Percentiles rank a stretch among this genome's conserved stretches.
phyloP scores from a whole-genome alignment of 1,140 invertebrate genomes.

The Dendroctonus valens region DNA sequence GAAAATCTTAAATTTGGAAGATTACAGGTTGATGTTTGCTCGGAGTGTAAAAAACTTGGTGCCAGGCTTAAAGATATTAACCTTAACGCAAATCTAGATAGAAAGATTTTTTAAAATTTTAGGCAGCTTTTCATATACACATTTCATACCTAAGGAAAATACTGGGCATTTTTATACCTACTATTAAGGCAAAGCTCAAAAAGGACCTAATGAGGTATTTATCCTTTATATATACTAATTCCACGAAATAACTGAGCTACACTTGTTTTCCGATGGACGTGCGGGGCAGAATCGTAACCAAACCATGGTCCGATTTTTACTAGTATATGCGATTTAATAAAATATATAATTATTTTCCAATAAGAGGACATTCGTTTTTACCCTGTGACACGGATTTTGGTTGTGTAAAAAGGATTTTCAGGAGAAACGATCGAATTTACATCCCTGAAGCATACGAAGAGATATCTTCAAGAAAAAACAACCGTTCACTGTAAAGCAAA shows the following conservation, averaged over 20 bases:
- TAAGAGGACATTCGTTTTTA: conserved; percentile 45
- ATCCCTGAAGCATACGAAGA: conserved; percentile 35
- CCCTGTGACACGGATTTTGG: conserved; percentile 45
- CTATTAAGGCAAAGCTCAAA: conserved; percentile 23
- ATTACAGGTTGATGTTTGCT: conserved; percentile 43
- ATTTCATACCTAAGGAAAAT: conserved; percentile 38
- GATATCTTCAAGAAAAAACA: conserved; percentile 28
- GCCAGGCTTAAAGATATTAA: not conserved
- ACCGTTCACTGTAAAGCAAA: conserved; percentile 32
- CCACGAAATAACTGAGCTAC: conserved; percentile 29
- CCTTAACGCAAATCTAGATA: conserved; percentile 1
- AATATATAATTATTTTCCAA: conserved; percentile 41
- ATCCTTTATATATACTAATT: no score
- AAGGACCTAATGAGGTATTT: conserved; percentile 24
- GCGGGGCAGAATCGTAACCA: conserved; percentile 43
- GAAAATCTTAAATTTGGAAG: conserved; percentile 37
- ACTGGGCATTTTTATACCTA: conserved; percentile 39
- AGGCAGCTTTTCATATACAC: conserved; percentile 45
- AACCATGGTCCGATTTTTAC: conserved; percentile 36
- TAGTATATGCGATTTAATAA: conserved; percentile 36
- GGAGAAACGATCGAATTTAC: conserved; percentile 35
- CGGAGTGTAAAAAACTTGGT: conserved; percentile 9
- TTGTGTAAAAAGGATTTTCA: conserved; percentile 36
- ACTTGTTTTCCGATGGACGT: conserved; percentile 39
- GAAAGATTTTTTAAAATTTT: no score